Evolutionary conservation across 1,140 invertebrate genomes (phyloP).

Genomic region (Drosophila persimilis): DNA sequence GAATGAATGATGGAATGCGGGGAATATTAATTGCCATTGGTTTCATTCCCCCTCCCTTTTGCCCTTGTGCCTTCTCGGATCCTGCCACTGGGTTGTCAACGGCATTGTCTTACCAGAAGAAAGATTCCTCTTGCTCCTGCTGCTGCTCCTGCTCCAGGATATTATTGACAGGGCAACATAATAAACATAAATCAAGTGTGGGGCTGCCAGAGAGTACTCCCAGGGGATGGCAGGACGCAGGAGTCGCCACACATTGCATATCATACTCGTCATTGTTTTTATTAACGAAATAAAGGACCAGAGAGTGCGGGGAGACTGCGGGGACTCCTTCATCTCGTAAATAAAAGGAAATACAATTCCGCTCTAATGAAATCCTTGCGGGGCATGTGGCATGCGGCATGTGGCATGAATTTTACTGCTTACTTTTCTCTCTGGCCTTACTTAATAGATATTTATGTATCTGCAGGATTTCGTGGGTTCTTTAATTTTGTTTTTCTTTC

Average conservation of each 20-base stretch:
- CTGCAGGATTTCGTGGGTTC: slow-evolving; percentile 30
- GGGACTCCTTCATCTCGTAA: slow-evolving; percentile 22
- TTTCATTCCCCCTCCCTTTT: background rate
- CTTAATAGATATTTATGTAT: slow-evolving; percentile 56
- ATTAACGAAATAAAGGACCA: slow-evolving; percentile 41
- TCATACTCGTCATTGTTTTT: slow-evolving; percentile 62
- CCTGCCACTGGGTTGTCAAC: slow-evolving; percentile 56
- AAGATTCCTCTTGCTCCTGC: too few relatives aligned
- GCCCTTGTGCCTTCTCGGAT: background rate
- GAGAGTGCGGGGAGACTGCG: background rate
- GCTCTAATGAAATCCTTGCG: slow-evolving; percentile 44
- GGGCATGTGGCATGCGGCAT: slow-evolving; percentile 11
- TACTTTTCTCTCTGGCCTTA: slow-evolving; percentile 4
- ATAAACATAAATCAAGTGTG: slow-evolving; percentile 76
- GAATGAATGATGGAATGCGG: slow-evolving; percentile 63
- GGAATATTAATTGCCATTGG: slow-evolving; percentile 55
- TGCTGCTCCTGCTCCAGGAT: slow-evolving; percentile 6
- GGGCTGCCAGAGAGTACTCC: slow-evolving; percentile 4
- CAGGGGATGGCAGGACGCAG: too few relatives aligned
- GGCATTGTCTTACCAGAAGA: slow-evolving; percentile 60
- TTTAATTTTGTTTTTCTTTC: slow-evolving; percentile 21
- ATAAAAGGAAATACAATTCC: slow-evolving; percentile 52
- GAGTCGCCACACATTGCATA: slow-evolving; percentile 48
- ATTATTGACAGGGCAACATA: slow-evolving; percentile 73
- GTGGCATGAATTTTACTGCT: slow-evolving; percentile 40